These are phyloP conservation scores for Drosophila nr. fundita DNA, from an alignment of 2,888 invertebrate genomes.

Conservation along the genomic window DNA sequence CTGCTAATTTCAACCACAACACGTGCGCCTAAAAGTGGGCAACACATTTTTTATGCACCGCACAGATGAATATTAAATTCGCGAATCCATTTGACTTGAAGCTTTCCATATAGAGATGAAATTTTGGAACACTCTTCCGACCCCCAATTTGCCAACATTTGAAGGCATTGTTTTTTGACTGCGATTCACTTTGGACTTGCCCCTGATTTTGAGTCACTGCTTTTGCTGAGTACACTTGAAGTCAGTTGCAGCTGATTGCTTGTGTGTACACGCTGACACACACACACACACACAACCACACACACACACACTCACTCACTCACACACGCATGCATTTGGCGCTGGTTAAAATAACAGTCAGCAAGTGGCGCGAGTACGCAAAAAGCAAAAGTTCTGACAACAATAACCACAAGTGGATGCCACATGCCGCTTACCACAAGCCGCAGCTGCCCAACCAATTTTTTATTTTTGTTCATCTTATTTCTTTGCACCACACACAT, in stretches of 20 bases:
- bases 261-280: conserved; percentile 3
- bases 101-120: background rate
- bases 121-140: background rate
- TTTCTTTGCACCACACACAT: conserved; percentile 10
- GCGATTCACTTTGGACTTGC: conserved; percentile 18
- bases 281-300: conserved; percentile 18
- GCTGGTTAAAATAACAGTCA: conserved; percentile 69
- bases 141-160: background rate
- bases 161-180: background rate
- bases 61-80: background rate
- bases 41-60: conserved; percentile 14
- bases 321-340: conserved; percentile 38
- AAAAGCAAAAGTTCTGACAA: conserved; percentile 74
- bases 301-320: conserved; percentile 18
- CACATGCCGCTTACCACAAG: conserved; percentile 49
- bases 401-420: conserved; percentile 80
- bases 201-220: background rate
- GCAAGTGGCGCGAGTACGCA: conserved; percentile 51
- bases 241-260: conserved; percentile 6
- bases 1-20: conserved; percentile 20
- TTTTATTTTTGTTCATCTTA: conserved; percentile 24
- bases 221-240: conserved; percentile 19
- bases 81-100: background rate
- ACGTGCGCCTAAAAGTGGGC: conserved; percentile 46
- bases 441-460: conserved; percentile 61